These are phyloP conservation scores for Mastacembelus armatus DNA, from an alignment of 2,797 vertebrate genomes.

Conservation along the genomic window DNA sequence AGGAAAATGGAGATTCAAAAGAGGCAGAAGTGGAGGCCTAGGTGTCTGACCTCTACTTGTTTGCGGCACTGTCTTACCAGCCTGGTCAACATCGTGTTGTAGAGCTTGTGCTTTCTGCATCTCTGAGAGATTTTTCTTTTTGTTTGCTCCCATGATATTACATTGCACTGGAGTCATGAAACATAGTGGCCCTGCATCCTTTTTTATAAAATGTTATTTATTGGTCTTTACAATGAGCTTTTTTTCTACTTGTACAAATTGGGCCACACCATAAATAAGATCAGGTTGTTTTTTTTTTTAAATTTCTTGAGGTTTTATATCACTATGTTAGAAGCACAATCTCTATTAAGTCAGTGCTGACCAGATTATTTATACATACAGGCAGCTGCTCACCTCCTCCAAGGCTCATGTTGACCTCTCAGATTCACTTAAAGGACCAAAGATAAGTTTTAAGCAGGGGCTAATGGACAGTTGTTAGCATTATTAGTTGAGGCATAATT, in stretches of 20 bases:
- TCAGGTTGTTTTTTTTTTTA: slow-evolving; percentile 70
- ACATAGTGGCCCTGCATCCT: slow-evolving; percentile 82
- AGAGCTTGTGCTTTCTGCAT: slow-evolving; percentile 89
- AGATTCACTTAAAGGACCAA: slow-evolving; percentile 89
- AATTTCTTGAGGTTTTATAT: slow-evolving; percentile 72
- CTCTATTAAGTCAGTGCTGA: slow-evolving; percentile 84
- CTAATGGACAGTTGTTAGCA: slow-evolving; percentile 82
- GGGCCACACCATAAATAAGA: slow-evolving; percentile 77
- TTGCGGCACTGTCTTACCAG: slow-evolving; percentile 81
- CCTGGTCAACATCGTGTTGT: slow-evolving; percentile 84
- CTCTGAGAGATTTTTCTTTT: slow-evolving; percentile 81
- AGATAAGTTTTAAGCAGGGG: slow-evolving; percentile 90
- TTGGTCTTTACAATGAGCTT: slow-evolving; percentile 85
- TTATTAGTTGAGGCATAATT: slow-evolving; percentile 78
- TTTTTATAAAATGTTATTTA: slow-evolving; percentile 90
- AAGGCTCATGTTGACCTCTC: slow-evolving; percentile 86
- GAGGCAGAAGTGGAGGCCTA: slow-evolving; percentile 87
- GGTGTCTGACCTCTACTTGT: slow-evolving; percentile 57
- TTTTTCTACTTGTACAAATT: slow-evolving; percentile 78
- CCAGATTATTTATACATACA: slow-evolving; percentile 81
- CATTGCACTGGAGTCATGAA: slow-evolving; percentile 88
- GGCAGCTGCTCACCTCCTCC: slow-evolving; percentile 80
- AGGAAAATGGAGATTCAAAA: slow-evolving; percentile 88
- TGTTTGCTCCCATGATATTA: slow-evolving; percentile 79
- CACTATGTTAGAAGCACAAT: slow-evolving; percentile 83